Percentiles rank a stretch among this genome's conserved stretches.
Evolutionary conservation across 1,140 invertebrate genomes (phyloP).

Genomic region (Dufourea novaeangliae): DNA sequence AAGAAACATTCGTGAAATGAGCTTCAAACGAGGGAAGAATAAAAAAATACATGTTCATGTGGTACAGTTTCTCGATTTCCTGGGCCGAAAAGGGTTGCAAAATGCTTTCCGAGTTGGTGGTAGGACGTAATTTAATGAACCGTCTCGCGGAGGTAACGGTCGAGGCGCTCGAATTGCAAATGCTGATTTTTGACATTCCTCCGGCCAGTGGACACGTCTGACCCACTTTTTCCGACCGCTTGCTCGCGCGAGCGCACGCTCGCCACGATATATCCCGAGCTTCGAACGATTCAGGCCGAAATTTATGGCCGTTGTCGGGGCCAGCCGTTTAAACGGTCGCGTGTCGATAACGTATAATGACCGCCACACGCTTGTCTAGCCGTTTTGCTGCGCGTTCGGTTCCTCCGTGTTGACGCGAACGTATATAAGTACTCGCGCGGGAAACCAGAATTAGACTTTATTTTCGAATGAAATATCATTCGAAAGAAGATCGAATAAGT

Average conservation of each 20-base stretch:
- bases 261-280: not conserved
- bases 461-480: no score
- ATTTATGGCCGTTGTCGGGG: not conserved
- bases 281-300: not conserved
- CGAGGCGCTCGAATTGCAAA: conserved; percentile 31
- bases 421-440: no score
- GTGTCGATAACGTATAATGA: no score
- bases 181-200: conserved; percentile 45
- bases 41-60: no score
- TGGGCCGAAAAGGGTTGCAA: not conserved
- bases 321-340: not conserved
- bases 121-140: conserved; percentile 21
- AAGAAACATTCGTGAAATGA: no score
- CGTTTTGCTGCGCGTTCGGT: no score
- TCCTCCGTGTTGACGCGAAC: no score
- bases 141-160: conserved; percentile 30
- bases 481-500: no score
- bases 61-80: not conserved
- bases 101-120: not conserved
- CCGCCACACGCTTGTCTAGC: no score
- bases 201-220: conserved; percentile 3
- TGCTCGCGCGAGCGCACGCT: not conserved
- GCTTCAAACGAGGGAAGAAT: no score
- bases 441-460: no score
- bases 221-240: conserved; percentile 1